A percentile compares a stretch with the other conserved stretches of the same genome.
Conservation (phyloP, 37 sponge, comb jelly and placozoan species). For the Beroe ovata region DNA sequence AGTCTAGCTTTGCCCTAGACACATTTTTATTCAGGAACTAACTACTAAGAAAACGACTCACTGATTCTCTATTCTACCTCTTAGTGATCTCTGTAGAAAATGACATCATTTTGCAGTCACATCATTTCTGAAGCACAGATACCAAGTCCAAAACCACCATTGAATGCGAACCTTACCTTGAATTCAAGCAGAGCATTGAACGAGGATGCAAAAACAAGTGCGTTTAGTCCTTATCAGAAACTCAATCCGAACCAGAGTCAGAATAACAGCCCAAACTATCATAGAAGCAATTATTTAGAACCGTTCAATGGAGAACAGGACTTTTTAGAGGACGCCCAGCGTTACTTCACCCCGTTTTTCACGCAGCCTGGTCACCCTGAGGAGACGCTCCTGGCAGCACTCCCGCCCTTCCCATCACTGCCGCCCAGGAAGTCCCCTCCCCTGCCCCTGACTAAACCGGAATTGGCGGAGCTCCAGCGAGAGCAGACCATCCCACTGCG, state of each 20-base stretch:
- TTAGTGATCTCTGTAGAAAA: no score
- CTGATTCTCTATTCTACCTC: no score
- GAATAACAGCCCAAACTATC: neutral
- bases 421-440: neutral
- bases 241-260: neutral
- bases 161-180: no score
- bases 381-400: conserved; percentile 6
- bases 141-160: no score
- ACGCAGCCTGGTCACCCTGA: conserved; percentile 48
- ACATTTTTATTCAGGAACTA: no score
- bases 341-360: conserved; percentile 46
- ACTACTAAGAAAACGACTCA: no score
- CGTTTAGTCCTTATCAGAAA: conserved; percentile 59
- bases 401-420: conserved; percentile 14
- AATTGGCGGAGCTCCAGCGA: neutral
- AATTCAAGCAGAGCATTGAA: conserved; percentile 16
- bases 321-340: conserved; percentile 59
- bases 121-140: no score
- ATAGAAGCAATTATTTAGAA: neutral
- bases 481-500: conserved; percentile 31
- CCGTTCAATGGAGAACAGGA: conserved; percentile 65
- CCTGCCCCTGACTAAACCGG: conserved; percentile 7
- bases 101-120: no score
- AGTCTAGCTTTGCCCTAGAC: no score
- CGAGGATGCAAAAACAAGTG: conserved; percentile 27